These are phyloP conservation scores for Drosophila bunnanda DNA, from an alignment of 2,888 invertebrate species.

Conservation along the genomic window DNA sequence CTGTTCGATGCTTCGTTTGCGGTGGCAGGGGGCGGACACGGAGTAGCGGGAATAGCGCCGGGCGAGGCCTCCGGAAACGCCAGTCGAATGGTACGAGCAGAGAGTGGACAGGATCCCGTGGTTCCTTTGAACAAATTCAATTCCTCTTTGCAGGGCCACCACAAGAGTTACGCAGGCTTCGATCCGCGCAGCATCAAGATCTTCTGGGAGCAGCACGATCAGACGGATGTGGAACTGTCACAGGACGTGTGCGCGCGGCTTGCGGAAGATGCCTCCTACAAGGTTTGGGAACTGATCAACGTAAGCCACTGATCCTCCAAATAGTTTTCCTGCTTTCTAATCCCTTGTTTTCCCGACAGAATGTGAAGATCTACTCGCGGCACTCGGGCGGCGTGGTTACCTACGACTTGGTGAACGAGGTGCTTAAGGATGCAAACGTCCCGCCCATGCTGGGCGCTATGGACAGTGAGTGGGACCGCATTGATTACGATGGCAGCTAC, in stretches of 20 bases:
- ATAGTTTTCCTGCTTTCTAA: background rate
- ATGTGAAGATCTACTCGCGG: slow-evolving; percentile 83
- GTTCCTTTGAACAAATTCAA: background rate
- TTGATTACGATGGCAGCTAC: slow-evolving; percentile 83
- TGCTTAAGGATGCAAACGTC: slow-evolving; percentile 83
- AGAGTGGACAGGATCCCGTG: no score
- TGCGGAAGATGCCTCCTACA: slow-evolving; percentile 84
- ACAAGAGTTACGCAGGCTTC: slow-evolving; percentile 82
- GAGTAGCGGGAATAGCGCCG: slow-evolving; percentile 44
- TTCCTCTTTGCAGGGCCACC: slow-evolving; percentile 64
- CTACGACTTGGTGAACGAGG: slow-evolving; percentile 84
- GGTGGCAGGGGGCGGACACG: slow-evolving; percentile 49
- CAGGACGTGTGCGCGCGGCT: slow-evolving; percentile 82
- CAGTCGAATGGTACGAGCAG: slow-evolving; percentile 25
- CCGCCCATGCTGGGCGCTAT: slow-evolving; percentile 83
- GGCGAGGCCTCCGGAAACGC: slow-evolving; percentile 43
- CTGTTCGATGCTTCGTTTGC: slow-evolving; percentile 72
- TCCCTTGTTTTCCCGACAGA: slow-evolving; percentile 57
- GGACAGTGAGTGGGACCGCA: slow-evolving; percentile 83
- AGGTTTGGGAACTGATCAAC: slow-evolving; percentile 84
- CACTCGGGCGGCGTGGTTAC: slow-evolving; percentile 84
- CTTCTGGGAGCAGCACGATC: slow-evolving; percentile 85
- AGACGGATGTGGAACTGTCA: slow-evolving; percentile 82
- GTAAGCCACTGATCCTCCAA: slow-evolving; percentile 54
- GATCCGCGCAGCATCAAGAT: slow-evolving; percentile 83